These are phyloP conservation scores for Gallinago stenura DNA, from an alignment of 2,797 vertebrate genomes.

Conservation along the genomic window DNA sequence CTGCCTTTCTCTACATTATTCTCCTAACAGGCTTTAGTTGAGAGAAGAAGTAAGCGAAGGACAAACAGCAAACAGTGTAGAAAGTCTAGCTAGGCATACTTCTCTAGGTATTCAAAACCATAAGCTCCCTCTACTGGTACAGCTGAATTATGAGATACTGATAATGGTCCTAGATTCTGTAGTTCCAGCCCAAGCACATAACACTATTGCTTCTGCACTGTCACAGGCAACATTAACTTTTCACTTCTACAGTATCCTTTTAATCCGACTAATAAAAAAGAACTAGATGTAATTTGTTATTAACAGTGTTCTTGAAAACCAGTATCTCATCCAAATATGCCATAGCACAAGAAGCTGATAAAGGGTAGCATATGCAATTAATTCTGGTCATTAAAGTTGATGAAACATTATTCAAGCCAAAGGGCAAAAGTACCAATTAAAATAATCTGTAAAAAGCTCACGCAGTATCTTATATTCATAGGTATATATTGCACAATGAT, in stretches of 20 bases:
- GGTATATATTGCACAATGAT: background rate
- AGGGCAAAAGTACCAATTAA: background rate
- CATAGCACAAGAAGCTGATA: background rate
- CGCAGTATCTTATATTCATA: background rate
- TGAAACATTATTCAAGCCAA: conserved; percentile 30
- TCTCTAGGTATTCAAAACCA: background rate
- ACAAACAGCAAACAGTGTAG: background rate
- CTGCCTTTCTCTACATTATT: background rate
- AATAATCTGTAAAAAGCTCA: background rate
- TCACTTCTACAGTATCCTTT: background rate
- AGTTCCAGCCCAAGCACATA: background rate
- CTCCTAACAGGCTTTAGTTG: background rate
- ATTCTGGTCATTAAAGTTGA: conserved; percentile 21
- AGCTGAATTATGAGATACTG: background rate
- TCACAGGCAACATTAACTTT: background rate
- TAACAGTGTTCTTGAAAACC: conserved; percentile 22
- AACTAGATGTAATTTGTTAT: background rate
- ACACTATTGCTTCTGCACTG: background rate
- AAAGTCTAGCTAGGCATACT: background rate
- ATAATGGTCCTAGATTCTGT: background rate
- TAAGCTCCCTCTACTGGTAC: conserved; percentile 36
- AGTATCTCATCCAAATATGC: background rate
- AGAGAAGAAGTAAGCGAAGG: background rate
- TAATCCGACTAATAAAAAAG: background rate
- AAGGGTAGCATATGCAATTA: background rate